Conservation (phyloP, 1,140 invertebrate genomes). For the Mactra quadrangularis region DNA sequence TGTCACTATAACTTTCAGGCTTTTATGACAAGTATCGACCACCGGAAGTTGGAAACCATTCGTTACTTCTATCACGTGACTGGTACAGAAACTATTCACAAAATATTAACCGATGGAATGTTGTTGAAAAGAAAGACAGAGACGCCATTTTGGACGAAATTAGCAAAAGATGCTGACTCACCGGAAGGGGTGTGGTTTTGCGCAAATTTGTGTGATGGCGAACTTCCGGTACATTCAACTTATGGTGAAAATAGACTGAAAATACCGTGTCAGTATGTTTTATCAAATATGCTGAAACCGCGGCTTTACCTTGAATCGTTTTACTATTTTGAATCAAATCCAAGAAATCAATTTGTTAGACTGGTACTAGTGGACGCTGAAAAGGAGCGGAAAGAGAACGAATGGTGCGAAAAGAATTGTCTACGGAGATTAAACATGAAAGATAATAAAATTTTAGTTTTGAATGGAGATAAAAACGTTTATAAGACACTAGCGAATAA, state of each 20-base stretch:
- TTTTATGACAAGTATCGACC: constrained; percentile 16
- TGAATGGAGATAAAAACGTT: not conserved
- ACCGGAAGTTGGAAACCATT: constrained; percentile 26
- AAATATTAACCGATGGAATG: constrained; percentile 35
- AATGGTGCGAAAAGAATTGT: constrained; percentile 42
- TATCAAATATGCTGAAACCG: constrained; percentile 36
- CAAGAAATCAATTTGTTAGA: constrained; percentile 52
- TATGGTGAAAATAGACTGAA: constrained; percentile 44
- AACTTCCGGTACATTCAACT: constrained; percentile 20
- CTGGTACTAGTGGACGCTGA: constrained; percentile 41
- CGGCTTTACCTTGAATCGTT: constrained; percentile 41
- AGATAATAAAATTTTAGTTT: constrained; percentile 45
- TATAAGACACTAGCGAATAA: constrained; percentile 36
- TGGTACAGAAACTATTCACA: constrained; percentile 21
- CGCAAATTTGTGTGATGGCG: constrained; percentile 24
- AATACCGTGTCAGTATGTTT: constrained; percentile 35
- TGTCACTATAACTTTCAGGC: constrained; percentile 35
- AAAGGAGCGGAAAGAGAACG: constrained; percentile 12
- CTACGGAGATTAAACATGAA: constrained; percentile 36
- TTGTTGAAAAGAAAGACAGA: constrained; percentile 40
- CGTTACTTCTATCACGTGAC: constrained; percentile 43
- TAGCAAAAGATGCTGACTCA: constrained; percentile 29
- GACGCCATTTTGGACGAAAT: constrained; percentile 31
- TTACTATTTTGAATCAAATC: constrained; percentile 44
- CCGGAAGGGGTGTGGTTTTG: constrained; percentile 49